Percentiles rank a stretch among this genome's conserved stretches.
Evolutionary conservation across 1,140 invertebrate species (phyloP).

Genomic region (Halictus rubicundus): DNA sequence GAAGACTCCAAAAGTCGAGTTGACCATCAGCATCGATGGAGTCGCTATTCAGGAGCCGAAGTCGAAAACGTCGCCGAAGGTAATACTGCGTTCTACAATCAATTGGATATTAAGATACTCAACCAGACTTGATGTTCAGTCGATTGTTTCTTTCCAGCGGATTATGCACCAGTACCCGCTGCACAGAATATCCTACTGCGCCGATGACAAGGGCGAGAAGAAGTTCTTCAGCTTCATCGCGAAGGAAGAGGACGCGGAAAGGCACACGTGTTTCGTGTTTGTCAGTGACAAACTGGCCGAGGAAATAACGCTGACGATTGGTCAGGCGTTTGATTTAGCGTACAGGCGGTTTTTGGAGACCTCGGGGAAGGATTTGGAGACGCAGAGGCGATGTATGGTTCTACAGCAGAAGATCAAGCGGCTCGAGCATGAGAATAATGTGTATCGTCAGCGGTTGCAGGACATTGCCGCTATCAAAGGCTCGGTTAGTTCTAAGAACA

Average conservation of each 20-base stretch:
- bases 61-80: conserved; percentile 78
- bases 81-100: conserved; percentile 23
- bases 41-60: conserved; percentile 93
- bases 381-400: conserved; percentile 86
- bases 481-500: conserved; percentile 66
- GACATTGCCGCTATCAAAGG: conserved; percentile 81
- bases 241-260: conserved; percentile 91
- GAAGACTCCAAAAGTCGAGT: conserved; percentile 95
- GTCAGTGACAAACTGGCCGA: conserved; percentile 97
- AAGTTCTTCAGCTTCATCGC: conserved; percentile 98
- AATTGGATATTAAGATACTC: not conserved
- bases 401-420: conserved; percentile 88
- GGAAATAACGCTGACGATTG: conserved; percentile 97
- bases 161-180: conserved; percentile 97
- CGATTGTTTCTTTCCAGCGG: conserved; percentile 77
- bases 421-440: conserved; percentile 87
- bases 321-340: conserved; percentile 98
- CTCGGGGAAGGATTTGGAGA: conserved; percentile 87
- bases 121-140: not conserved
- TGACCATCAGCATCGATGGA: conserved; percentile 96
- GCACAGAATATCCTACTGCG: conserved; percentile 99
- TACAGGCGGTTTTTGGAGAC: conserved; percentile 92
- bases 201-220: conserved; percentile 98
- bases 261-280: conserved; percentile 97
- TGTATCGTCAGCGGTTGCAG: conserved; percentile 85